Base-by-base conservation (phyloP, 2,113 vertebrate species). In the Oriolus oriolus region DNA sequence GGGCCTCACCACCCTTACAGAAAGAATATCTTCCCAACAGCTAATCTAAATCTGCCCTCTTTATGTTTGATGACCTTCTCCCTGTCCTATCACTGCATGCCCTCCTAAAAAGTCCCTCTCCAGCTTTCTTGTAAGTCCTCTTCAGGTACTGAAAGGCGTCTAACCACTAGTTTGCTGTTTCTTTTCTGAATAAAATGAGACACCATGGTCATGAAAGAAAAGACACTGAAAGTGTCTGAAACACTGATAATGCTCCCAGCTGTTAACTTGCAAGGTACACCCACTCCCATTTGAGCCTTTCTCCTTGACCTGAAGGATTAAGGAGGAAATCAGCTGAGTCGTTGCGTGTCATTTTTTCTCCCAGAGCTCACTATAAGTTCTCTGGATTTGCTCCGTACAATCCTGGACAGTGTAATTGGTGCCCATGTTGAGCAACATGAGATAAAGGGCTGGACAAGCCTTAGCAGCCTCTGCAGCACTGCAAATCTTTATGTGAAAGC, bases 341-440 rank as follows among this genome's bases (percentile, higher is more conserved):
- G 0, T 9, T 47, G 14, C 0, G 0, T 70, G 64, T 75, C 50
- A 14, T 10, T 42, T 75, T 59, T 60, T 6, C 6, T 23, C 44
- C 5, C 42, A 49, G 44, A 73, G 7, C 11, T 74, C 23, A 71
- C 23, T 79, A 5, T 16, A 66, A 44, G 14, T 27, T 35, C 33
- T 64, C 14, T 53, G 3, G 0, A 42, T 75, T 63, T 57, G 15
- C 16, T 68, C 31, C 3, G 3, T 42, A 26, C 42, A 10, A 22
- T 84, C 26, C 41, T 50, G 71, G 23, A 39, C 23, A 82, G 30
- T 11, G 27, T 37, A 45, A 37, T 9, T 42, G 15, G 7, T 71
- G 47, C 11, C 15, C 7, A 49, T 30, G 23, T 33, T 49, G 28
- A 84, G 11, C 19, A 89, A 56, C 22, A 26, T 13, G 19, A 64